Base-by-base conservation (phyloP, 2,797 vertebrate genomes). In the Bovichtus diacanthus region DNA sequence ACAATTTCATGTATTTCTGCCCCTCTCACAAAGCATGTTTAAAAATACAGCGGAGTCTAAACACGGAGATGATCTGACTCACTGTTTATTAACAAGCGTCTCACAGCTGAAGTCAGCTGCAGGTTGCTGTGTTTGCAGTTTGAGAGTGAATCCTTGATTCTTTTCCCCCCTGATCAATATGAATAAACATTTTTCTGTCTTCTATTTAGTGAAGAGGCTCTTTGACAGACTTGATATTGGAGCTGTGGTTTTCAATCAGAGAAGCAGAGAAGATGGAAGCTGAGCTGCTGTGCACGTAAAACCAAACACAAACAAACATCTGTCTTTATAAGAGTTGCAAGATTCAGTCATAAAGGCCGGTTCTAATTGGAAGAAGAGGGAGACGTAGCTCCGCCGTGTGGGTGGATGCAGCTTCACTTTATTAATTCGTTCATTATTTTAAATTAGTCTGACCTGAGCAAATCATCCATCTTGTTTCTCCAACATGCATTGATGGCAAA, bases 201-300 rank as follows among this genome's bases (percentile, higher is more conserved):
- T 47, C 12, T 49, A 0, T 51, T 63, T 58, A 60, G 39, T 39
- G 50, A 39, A 63, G 11, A 50, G 12, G 23, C 1, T 73, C 16
- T 72, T 10, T 73, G 59, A 60, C 43, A 73, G 70, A 53, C n/a
- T 16, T 55, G 38, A 60, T 21, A 29, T 27, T 10, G 34, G 43
- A 81, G 18, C 8, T 44, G 55, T 16, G 19, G 19, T 53, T 75
- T 74, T 68, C 47, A 15, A 39, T 69, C 47, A 36, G 75, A 46
- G 39, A 70, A 44, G 36, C 18, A 9, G 21, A 1, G 15, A 54
- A 41, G 60, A 61, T 51, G 0, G 65, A 84, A 36, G 59, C 68
- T 3, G 36, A 80, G 41, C 86, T 18, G 50, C 47, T 1, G 62
- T 84, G 81, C 83, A 82, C n/a, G n/a, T n/a, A n/a, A n/a, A n/a